These are phyloP conservation scores for Mesorhabditis belari DNA, from an alignment of 2,888 invertebrate species.

Conservation along the genomic window DNA sequence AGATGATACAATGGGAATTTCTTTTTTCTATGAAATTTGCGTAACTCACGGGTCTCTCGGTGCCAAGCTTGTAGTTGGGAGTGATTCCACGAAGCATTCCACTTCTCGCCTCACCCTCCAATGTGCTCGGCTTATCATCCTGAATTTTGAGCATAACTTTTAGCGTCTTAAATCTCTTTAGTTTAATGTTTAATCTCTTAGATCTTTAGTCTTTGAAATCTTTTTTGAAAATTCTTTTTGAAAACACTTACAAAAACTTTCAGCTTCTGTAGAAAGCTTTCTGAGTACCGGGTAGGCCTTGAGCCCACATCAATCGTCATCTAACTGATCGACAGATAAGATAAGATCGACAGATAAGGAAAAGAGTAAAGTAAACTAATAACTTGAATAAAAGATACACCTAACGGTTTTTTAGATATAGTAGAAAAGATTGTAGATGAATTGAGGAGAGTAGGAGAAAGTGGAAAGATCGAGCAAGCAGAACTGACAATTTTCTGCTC, in stretches of 20 bases:
- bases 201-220: no score
- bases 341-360: not conserved
- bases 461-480: not conserved
- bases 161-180: not conserved
- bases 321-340: not conserved
- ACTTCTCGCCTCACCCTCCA: slow-evolving; percentile 23
- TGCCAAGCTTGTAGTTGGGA: slow-evolving; percentile 45
- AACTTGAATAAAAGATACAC: not conserved
- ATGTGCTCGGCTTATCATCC: slow-evolving; percentile 32
- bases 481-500: not conserved
- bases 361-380: no score
- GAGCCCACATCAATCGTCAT: not conserved
- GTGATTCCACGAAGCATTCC: slow-evolving; percentile 40
- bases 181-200: not conserved
- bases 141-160: slow-evolving; percentile 7
- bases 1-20: no score
- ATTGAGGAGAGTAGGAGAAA: not conserved
- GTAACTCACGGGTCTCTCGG: slow-evolving; percentile 41
- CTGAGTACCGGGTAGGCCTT: slow-evolving; percentile 1
- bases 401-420: no score
- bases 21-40: no score
- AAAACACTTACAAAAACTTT: slow-evolving; percentile 10
- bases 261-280: slow-evolving; percentile 7
- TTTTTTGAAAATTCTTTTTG: not conserved
- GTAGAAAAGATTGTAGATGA: no score